Evolutionary conservation across 2,888 invertebrate genomes (phyloP).

Genomic region (Ennomos quercinarius): DNA sequence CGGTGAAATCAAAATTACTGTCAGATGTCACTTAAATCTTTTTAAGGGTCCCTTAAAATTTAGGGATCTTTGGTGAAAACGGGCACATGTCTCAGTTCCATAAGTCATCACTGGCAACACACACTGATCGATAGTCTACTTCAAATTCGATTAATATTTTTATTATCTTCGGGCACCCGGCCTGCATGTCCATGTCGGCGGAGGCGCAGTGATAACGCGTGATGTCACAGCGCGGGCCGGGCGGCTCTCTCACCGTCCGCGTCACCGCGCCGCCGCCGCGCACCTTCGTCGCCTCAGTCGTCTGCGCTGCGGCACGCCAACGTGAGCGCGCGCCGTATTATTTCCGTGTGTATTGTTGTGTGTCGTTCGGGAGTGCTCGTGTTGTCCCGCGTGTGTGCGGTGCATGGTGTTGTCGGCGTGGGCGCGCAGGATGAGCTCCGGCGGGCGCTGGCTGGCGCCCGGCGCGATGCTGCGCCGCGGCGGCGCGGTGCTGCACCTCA

Average conservation of each 20-base stretch:
- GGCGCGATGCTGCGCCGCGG: conserved; percentile 64
- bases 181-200: too few relatives aligned
- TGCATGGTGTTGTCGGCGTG: conserved; percentile 55
- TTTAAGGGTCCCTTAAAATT: too few relatives aligned
- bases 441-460: conserved; percentile 45
- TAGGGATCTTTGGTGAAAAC: too few relatives aligned
- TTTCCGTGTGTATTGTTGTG: conserved; percentile 11
- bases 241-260: conserved; percentile 34
- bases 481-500: conserved; percentile 71
- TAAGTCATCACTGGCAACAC: too few relatives aligned
- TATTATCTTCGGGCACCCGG: background rate
- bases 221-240: conserved; percentile 55
- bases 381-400: conserved; percentile 35
- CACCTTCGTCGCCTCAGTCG: conserved; percentile 48
- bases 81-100: too few relatives aligned
- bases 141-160: too few relatives aligned
- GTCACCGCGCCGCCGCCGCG: conserved; percentile 41
- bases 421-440: conserved; percentile 54
- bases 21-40: too few relatives aligned
- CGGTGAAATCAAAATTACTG: too few relatives aligned
- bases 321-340: conserved; percentile 61
- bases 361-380: too few relatives aligned
- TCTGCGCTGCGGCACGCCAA: conserved; percentile 57
- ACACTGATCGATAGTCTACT: too few relatives aligned
- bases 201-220: conserved; percentile 59